phyloP scores from a whole-genome alignment of 2,888 invertebrate species.

The Electrophaes corylata region DNA sequence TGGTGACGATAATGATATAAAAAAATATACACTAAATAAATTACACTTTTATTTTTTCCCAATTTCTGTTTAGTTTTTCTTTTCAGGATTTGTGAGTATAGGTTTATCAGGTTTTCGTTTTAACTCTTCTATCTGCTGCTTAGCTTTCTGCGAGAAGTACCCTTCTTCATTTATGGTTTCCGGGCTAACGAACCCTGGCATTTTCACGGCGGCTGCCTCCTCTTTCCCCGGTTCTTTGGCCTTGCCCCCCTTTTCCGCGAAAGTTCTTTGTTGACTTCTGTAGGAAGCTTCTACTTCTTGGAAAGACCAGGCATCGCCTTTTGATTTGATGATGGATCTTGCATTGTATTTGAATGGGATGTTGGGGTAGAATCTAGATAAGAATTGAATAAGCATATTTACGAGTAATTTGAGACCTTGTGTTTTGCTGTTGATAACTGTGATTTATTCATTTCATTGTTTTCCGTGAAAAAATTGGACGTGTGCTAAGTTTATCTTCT shows the following conservation, averaged over 20 bases:
- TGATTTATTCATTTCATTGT: conserved; percentile 3
- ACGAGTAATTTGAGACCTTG: background rate
- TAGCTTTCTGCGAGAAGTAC: conserved; percentile 50
- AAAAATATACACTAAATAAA: background rate
- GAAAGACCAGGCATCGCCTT: conserved; percentile 6
- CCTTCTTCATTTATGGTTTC: conserved; percentile 50
- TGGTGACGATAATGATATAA: no score
- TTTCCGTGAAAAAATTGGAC: background rate
- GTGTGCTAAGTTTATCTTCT: no score
- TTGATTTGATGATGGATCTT: conserved; percentile 17
- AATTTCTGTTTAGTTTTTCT: conserved; percentile 42
- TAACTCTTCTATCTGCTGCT: conserved; percentile 49
- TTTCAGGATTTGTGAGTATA: conserved; percentile 42
- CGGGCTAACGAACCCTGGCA: conserved; percentile 55
- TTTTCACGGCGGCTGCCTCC: conserved; percentile 33
- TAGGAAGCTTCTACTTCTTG: conserved; percentile 16
- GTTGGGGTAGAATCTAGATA: conserved; percentile 19
- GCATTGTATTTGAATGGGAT: conserved; percentile 20
- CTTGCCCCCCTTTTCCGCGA: conserved; percentile 14
- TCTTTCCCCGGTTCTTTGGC: conserved; percentile 32
- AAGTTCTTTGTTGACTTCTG: background rate
- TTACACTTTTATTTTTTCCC: background rate
- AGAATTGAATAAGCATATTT: conserved; percentile 22
- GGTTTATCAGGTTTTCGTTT: conserved; percentile 48
- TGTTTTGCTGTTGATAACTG: background rate